These are phyloP conservation scores for Parazoanthus atlanticus DNA, from an alignment of 92 coral and sea anemone species.

Conservation along the genomic window DNA sequence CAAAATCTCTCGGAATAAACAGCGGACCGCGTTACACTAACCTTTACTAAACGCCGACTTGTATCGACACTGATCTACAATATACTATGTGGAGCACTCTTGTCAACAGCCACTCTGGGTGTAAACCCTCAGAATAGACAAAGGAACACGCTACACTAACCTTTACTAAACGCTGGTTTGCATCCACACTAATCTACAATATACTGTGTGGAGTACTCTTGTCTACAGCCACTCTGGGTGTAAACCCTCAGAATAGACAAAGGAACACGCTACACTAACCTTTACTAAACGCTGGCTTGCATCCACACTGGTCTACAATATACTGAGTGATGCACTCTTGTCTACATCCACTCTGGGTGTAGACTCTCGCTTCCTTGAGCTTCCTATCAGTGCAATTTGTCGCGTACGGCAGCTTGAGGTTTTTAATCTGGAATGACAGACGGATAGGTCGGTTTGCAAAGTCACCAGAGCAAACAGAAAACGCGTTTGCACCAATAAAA, in stretches of 20 bases:
- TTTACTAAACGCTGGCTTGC: slow-evolving; percentile 22
- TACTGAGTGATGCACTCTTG: slow-evolving; percentile 22
- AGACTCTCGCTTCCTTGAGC: slow-evolving; percentile 26
- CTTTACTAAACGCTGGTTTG: too few species aligned
- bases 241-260: not conserved
- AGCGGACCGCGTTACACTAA: too few species aligned
- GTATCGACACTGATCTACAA: too few species aligned
- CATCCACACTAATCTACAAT: too few species aligned
- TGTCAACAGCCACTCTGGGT: too few species aligned
- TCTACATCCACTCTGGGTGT: slow-evolving; percentile 35
- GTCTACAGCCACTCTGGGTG: slow-evolving; percentile 9
- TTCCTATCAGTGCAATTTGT: slow-evolving; percentile 31
- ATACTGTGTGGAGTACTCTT: not conserved
- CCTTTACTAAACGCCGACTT: too few species aligned
- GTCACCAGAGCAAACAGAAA: too few species aligned
- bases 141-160: too few species aligned
- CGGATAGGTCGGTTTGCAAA: too few species aligned
- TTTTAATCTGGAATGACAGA: not conserved
- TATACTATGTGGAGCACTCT: not conserved
- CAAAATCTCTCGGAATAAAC: too few species aligned
- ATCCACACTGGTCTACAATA: not conserved
- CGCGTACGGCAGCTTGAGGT: slow-evolving; percentile 7
- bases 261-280: not conserved
- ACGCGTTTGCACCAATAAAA: too few species aligned
- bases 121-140: too few species aligned